Evolutionary conservation across 2,888 invertebrate species (phyloP).

Genomic region (Deroplatys truncata): DNA sequence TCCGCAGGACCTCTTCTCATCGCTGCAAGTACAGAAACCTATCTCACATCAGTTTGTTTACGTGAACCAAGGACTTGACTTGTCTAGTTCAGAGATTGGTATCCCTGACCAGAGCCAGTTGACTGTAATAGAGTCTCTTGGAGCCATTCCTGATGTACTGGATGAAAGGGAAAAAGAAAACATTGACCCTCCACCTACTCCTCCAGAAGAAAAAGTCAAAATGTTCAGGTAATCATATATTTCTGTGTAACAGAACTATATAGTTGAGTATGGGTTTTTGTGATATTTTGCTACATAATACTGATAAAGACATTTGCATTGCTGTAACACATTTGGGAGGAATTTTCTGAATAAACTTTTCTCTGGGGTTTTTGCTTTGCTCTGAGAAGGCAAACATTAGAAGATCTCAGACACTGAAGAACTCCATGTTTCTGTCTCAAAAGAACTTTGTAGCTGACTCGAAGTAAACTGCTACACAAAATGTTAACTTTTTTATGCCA

Average conservation of each 20-base stretch:
- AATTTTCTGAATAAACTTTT: too few relatives aligned
- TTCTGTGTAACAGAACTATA: not conserved
- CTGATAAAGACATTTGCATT: too few relatives aligned
- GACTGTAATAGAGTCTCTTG: not conserved
- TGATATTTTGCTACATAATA: too few relatives aligned
- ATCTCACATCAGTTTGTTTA: not conserved
- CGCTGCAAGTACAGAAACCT: not conserved
- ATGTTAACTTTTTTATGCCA: too few relatives aligned
- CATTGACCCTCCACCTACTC: constrained; percentile 36
- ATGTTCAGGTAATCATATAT: constrained; percentile 40
- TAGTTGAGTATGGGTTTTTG: not conserved
- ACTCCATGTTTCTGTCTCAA: too few relatives aligned
- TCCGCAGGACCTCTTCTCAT: not conserved
- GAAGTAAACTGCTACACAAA: too few relatives aligned
- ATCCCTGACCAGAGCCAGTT: not conserved
- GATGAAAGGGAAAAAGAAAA: not conserved
- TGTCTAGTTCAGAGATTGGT: not conserved
- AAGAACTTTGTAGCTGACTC: too few relatives aligned
- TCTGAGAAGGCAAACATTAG: too few relatives aligned
- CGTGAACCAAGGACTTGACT: not conserved
- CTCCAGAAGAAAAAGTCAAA: constrained; percentile 40
- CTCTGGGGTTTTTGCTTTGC: too few relatives aligned
- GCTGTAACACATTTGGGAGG: too few relatives aligned
- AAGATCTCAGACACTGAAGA: too few relatives aligned
- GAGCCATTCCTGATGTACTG: not conserved